Evolutionary conservation across 1,140 invertebrate species (phyloP).

Genomic region (Calliphora vicina): DNA sequence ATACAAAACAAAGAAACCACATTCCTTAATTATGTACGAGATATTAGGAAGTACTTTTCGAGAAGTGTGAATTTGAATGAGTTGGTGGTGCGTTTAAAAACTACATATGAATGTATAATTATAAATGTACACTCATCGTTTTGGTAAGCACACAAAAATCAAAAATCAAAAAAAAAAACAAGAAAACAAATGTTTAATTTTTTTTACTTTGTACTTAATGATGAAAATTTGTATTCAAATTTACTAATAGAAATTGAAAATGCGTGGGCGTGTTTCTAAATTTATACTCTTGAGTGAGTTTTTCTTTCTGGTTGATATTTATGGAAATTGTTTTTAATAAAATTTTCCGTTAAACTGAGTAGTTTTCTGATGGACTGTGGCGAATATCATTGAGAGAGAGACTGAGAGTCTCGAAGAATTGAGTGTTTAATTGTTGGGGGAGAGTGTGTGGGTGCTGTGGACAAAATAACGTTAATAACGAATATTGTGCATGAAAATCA

Average conservation of each 20-base stretch:
- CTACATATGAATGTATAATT: neutral
- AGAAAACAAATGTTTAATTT: neutral
- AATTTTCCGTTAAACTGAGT: neutral
- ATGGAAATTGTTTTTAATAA: neutral
- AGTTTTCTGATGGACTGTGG: neutral
- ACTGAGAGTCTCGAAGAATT: neutral
- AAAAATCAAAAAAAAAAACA: neutral
- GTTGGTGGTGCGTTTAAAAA: neutral
- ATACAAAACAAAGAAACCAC: neutral
- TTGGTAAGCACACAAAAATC: too few relatives aligned
- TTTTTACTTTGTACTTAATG: neutral
- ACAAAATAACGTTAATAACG: neutral
- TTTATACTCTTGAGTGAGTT: slow-evolving; percentile 8
- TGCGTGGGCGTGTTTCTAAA: neutral
- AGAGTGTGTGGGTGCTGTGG: neutral
- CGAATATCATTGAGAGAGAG: neutral
- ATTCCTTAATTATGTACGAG: neutral
- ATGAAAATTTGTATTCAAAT: neutral
- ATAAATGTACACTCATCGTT: slow-evolving; percentile 20
- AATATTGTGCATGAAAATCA: neutral
- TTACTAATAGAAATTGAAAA: neutral
- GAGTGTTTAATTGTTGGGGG: neutral
- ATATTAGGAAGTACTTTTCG: neutral
- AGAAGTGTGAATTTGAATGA: neutral
- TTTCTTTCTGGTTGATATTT: neutral